Evolutionary conservation across 2,113 vertebrate species (phyloP).

Genomic region (Cyphomyrus discorhynchus): DNA sequence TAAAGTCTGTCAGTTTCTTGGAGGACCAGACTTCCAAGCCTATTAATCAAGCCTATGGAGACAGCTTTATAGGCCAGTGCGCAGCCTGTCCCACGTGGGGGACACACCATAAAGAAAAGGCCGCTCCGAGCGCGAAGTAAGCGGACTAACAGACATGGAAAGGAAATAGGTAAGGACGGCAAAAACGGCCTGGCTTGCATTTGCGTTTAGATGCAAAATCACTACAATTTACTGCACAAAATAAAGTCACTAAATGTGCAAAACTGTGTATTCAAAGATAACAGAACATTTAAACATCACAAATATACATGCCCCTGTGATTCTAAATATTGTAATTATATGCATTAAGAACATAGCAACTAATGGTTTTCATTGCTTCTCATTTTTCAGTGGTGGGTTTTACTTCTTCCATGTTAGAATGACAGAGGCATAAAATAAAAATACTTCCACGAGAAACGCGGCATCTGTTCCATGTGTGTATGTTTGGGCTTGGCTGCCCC

Average conservation of each 20-base stretch:
- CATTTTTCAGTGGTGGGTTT: not conserved
- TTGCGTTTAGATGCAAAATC: not conserved
- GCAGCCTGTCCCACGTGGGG: not conserved
- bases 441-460: not conserved
- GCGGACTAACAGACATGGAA: not conserved
- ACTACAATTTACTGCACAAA: not conserved
- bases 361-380: not conserved
- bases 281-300: not conserved
- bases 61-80: constrained; percentile 36
- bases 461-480: not conserved
- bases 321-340: not conserved
- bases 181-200: not conserved
- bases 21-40: constrained; percentile 27
- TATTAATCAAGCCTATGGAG: constrained; percentile 33
- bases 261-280: not conserved
- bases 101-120: not conserved
- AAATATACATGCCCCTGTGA: not conserved
- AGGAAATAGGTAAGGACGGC: not conserved
- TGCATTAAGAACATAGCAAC: not conserved
- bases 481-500: not conserved
- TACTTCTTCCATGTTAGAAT: not conserved
- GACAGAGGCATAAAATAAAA: not conserved
- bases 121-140: not conserved
- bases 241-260: not conserved
- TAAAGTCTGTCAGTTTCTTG: constrained; percentile 36